phyloP scores from a whole-genome alignment of 2,797 vertebrate species.

The Diglossa cyanea region DNA sequence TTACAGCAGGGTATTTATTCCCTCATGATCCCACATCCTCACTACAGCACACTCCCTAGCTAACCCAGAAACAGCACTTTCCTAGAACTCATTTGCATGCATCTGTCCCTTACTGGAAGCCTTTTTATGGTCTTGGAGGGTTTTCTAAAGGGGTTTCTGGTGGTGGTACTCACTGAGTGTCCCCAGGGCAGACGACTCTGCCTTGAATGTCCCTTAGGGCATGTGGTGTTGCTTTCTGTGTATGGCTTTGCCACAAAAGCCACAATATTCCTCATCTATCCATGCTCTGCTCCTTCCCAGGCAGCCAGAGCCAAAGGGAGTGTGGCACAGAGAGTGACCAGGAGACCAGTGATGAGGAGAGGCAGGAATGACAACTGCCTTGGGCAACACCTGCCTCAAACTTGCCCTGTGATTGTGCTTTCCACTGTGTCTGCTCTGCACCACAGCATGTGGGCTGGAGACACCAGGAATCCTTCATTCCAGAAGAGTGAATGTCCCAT shows the following conservation, averaged over 20 bases:
- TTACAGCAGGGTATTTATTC: neutral
- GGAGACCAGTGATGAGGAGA: neutral
- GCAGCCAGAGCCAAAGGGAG: neutral
- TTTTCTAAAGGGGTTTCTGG: neutral
- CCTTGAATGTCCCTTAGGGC: neutral
- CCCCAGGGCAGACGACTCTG: neutral
- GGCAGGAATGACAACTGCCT: neutral
- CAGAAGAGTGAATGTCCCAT: neutral
- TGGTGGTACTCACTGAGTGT: neutral
- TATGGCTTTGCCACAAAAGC: neutral
- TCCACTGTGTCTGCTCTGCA: neutral
- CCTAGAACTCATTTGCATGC: neutral
- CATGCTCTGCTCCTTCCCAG: neutral
- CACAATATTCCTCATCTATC: accelerated
- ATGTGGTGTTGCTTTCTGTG: neutral
- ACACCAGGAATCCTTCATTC: neutral
- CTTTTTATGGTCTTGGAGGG: neutral
- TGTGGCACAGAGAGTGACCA: neutral
- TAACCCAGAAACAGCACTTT: neutral
- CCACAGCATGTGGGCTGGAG: neutral
- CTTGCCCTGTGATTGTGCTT: neutral
- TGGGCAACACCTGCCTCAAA: neutral
- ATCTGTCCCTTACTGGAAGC: neutral
- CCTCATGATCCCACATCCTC: neutral
- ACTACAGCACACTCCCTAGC: neutral